Conservation (phyloP, 2,113 vertebrate genomes). For the Cyphomyrus plagiostoma region DNA sequence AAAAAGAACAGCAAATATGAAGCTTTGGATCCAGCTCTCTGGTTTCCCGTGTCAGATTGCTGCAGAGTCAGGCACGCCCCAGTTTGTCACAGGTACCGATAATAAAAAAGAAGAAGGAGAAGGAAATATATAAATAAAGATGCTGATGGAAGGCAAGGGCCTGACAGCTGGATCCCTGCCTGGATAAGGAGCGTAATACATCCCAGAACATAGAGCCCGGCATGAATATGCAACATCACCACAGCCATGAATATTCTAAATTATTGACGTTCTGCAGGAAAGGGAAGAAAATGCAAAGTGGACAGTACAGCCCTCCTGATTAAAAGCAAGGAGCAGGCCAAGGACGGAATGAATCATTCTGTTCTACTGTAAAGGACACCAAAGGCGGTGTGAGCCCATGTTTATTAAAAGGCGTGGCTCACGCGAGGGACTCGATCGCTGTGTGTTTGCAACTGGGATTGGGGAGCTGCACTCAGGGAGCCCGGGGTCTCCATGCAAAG, state of each 20-base stretch:
- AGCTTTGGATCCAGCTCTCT: neutral
- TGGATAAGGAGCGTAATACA: conserved; percentile 36
- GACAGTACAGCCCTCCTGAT: conserved; percentile 40
- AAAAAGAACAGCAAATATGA: neutral
- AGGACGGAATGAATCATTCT: conserved; percentile 40
- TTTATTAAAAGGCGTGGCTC: conserved; percentile 33
- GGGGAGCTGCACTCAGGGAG: neutral
- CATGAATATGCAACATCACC: conserved; percentile 35
- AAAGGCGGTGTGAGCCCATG: conserved; percentile 31
- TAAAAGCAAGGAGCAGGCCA: conserved; percentile 43
- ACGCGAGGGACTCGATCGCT: neutral
- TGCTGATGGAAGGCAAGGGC: conserved; percentile 47
- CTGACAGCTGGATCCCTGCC: conserved; percentile 57
- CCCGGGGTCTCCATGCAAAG: neutral
- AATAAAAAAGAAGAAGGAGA: neutral
- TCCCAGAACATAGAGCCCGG: conserved; percentile 27
- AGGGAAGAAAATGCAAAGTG: conserved; percentile 39
- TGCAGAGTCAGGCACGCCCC: neutral
- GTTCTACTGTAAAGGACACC: conserved; percentile 30
- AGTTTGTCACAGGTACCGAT: neutral
- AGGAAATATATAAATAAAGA: neutral
- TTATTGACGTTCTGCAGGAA: conserved; percentile 45
- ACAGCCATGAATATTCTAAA: conserved; percentile 44
- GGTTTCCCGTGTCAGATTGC: neutral
- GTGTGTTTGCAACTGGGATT: neutral